Conservation (phyloP, 2,797 vertebrate genomes). For the Myripristis jacobus region DNA sequence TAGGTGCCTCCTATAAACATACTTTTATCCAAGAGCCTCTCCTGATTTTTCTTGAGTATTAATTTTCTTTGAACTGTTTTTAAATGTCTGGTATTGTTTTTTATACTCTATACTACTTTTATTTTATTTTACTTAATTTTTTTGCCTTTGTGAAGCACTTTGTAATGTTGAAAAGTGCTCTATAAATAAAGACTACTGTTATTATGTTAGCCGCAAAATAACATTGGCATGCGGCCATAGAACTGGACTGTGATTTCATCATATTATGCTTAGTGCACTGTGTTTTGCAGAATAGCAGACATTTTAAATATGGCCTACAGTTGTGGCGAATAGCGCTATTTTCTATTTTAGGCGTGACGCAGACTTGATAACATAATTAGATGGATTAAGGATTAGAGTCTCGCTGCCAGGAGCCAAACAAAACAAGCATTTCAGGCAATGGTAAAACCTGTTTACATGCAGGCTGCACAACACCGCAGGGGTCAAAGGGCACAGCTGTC, state of each 20-base stretch:
- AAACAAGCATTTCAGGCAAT: constrained; percentile 26
- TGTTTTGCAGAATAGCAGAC: neutral
- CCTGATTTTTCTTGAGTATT: too few relatives aligned
- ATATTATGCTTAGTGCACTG: neutral
- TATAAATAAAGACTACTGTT: too few relatives aligned
- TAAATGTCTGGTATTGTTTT: too few relatives aligned
- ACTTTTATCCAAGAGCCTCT: too few relatives aligned
- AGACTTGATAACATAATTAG: constrained; percentile 40
- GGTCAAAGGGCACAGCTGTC: constrained; percentile 24
- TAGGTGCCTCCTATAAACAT: too few relatives aligned
- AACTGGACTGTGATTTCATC: neutral
- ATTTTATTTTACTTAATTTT: too few relatives aligned
- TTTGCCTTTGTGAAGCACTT: too few relatives aligned
- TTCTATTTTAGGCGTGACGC: constrained; percentile 12
- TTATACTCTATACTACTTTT: too few relatives aligned
- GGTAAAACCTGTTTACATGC: neutral
- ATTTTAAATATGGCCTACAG: constrained; percentile 21
- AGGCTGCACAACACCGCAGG: neutral
- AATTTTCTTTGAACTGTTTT: too few relatives aligned
- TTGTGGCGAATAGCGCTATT: constrained; percentile 6
- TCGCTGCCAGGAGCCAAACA: constrained; percentile 21
- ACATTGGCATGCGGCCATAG: neutral
- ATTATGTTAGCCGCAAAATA: neutral
- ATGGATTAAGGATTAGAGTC: constrained; percentile 41
- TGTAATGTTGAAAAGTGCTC: too few relatives aligned